Evolutionary conservation across 2,797 vertebrate genomes (phyloP).

Genomic region (Macroramphosus scolopax): DNA sequence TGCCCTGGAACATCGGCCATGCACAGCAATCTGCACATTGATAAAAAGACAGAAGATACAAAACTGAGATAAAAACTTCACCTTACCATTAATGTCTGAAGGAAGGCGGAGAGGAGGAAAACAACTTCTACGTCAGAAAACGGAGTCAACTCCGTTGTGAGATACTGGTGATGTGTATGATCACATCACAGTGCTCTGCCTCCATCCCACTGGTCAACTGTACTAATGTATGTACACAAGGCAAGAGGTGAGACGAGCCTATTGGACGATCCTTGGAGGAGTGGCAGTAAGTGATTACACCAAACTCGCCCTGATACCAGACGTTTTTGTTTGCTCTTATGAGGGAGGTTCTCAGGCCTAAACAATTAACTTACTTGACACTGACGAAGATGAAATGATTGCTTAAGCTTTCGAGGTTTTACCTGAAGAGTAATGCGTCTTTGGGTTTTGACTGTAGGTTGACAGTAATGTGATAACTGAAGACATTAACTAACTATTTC

Average conservation of each 20-base stretch:
- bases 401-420: too few species aligned
- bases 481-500: too few species aligned
- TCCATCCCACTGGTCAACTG: constrained; percentile 23
- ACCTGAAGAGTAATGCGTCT: too few species aligned
- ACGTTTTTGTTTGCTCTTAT: background rate
- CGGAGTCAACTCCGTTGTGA: constrained; percentile 9
- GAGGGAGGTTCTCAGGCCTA: background rate
- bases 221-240: constrained; percentile 36
- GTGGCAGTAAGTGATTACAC: constrained; percentile 29
- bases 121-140: constrained; percentile 4
- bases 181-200: constrained; percentile 23
- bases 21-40: too few species aligned
- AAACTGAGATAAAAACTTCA: constrained; percentile 24
- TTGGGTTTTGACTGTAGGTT: too few species aligned
- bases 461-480: too few species aligned
- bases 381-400: too few species aligned
- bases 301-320: constrained; percentile 7
- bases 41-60: constrained; percentile 23
- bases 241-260: constrained; percentile 20
- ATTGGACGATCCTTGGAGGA: constrained; percentile 47
- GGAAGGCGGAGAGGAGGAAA: background rate
- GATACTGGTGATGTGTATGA: constrained; percentile 20
- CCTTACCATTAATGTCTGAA: constrained; percentile 38
- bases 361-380: background rate
- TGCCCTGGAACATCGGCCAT: too few species aligned